These are phyloP conservation scores for Peromyscus aztecus DNA, from an alignment of 2,797 vertebrate species.

Conservation along the genomic window DNA sequence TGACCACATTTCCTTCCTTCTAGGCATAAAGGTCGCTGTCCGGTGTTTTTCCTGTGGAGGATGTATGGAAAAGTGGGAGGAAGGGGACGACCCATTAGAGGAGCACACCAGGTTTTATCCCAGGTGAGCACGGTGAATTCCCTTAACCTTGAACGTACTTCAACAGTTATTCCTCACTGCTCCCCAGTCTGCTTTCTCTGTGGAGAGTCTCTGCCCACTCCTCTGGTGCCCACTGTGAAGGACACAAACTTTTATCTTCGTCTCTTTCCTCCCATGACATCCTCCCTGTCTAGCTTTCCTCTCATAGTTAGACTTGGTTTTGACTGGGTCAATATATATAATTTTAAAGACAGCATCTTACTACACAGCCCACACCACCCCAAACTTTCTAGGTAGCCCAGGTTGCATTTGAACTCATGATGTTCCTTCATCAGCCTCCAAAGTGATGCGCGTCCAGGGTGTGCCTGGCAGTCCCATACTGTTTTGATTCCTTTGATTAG, in stretches of 20 bases:
- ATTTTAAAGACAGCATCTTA: not conserved
- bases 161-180: not conserved
- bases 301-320: not conserved
- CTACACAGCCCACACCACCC: not conserved
- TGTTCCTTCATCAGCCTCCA: not conserved
- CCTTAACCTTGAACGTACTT: not conserved
- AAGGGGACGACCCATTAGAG: conserved; percentile 94
- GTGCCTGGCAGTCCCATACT: not conserved
- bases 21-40: conserved; percentile 93
- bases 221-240: not conserved
- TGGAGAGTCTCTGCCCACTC: not conserved
- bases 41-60: conserved; percentile 95
- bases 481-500: not conserved
- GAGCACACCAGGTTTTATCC: conserved; percentile 96
- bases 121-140: conserved; percentile 87
- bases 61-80: conserved; percentile 92
- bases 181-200: not conserved
- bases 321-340: not conserved
- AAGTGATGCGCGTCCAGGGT: not conserved
- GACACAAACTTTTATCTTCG: not conserved
- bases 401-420: not conserved
- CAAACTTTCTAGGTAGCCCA: not conserved
- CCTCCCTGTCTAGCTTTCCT: not conserved
- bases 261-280: not conserved
- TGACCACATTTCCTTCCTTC: not conserved